Base-by-base conservation (phyloP, 2,888 invertebrate species). In the Sinodicranocentrus sp. region DNA sequence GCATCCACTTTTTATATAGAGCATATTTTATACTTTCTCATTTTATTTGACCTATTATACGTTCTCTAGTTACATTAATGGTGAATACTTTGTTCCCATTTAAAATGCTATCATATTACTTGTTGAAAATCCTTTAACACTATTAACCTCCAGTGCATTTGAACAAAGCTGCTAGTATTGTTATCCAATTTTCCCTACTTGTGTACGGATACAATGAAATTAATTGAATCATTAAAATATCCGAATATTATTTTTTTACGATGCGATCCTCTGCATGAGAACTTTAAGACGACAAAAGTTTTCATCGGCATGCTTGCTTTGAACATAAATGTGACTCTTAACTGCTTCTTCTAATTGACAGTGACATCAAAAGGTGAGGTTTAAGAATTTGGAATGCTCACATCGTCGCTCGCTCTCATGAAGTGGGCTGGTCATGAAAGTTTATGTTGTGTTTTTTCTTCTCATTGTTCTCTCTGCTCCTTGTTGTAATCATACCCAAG, bases 261-360 rank as follows among this genome's bases (percentile, higher is more conserved):
- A 52, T n/a, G 52, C 44, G 48, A 25, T 2, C 15, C 52, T 52
- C 33, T 33, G 5, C 48, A 48, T 10, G 15, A 48, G 48, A 10
- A 15, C 15, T 33, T 48, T 10, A 48, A 48, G 48, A 48, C 23
- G 17, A 65, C 8, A 48, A 70, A 15, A 28, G 25, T 26, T 54
- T 52, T 15, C 57, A 71, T 71, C 63, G 26, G 48, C 48, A 19
- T 75, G 44, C 48, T 75, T 33, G 21, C 67, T 52, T 70, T 26
- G 10, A 19, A n/a, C n/a, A 63, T 65, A 75, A 75, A 75, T 33
- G 65, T 26, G 21, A 15, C 48, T 75, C 52, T 52, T 63, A 63
- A 75, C 63, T 75, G 63, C 75, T 33, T 57, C 52, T 65, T 75
- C 75, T 65, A 75, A 75, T 75, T 75, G 75, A 52, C 75, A 75